Base-by-base conservation (phyloP, 2,797 vertebrate genomes). In the Xenops minutus region DNA sequence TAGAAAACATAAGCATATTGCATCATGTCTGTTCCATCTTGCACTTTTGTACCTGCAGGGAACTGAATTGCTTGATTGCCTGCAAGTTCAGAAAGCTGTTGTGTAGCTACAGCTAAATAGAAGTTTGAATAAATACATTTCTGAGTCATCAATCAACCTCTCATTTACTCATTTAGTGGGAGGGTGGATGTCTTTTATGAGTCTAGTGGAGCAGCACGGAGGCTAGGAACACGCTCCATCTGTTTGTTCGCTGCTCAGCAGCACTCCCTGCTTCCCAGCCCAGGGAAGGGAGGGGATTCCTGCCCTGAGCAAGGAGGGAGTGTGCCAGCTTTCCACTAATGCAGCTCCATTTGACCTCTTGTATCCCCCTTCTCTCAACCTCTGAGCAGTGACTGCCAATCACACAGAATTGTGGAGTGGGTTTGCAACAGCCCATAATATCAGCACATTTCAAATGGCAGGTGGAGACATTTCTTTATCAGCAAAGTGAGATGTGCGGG, bases 91-190 rank as follows among this genome's bases (percentile, higher is more conserved):
- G 76, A 77, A 83, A 81, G 85, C 62, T 81, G n/a, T 86, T 77
- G 39, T 44, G 58, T 32, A 81, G 82, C 64, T 84, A 16, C 32
- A 64, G 73, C 83, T 71, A 82, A 95, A 71, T 1, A 78, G 34
- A 78, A 75, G 49, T 62, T 68, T 43, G 48, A 92, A 93, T 84
- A 94, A 92, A 89, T 36, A 44, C 64, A 27, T 66, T 78, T 94
- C 82, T 92, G 88, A 95, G 69, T 97, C 90, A 95, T 64, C 85
- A 61, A 48, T 90, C 93, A 78, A 90, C 62, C 66, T 88, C 76
- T 92, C 79, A 84, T 95, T 95, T 95, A 88, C 43, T 74, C 62
- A 75, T 91, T 95, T 81, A 90, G 82, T 88, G 69, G 69, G 79
- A 92, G 75, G 61, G 49, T 10, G 39, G 64, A 86, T 24, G 51